Conservation (phyloP, 1,140 invertebrate species). For the Drosophila subobscura region DNA sequence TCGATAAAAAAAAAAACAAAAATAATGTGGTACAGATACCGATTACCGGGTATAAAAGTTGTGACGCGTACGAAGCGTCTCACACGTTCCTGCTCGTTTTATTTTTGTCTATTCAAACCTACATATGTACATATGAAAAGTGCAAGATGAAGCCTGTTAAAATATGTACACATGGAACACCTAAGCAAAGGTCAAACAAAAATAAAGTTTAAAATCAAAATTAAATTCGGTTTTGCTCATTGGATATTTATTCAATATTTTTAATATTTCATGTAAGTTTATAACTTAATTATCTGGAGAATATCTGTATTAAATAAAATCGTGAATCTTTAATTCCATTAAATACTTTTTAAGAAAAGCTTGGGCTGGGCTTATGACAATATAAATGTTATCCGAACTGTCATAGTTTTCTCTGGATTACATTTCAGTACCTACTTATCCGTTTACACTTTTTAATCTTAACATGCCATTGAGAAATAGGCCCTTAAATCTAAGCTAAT, state of each 20-base stretch:
- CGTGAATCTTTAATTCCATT: conserved; percentile 20
- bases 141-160: background rate
- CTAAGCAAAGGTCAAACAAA: background rate
- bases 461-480: background rate
- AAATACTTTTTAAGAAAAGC: no score
- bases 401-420: no score
- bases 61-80: no score
- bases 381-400: no score
- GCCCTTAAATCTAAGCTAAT: conserved; percentile 27
- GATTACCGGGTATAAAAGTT: no score
- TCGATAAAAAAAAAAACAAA: no score
- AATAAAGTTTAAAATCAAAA: background rate
- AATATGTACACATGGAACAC: background rate
- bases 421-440: no score
- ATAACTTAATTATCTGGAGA: conserved; percentile 28
- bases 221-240: background rate
- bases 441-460: no score
- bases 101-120: background rate
- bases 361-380: no score
- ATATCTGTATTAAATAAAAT: conserved; percentile 24
- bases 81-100: no score
- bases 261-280: conserved; percentile 39
- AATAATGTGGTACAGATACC: no score
- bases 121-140: background rate
- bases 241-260: conserved; percentile 66